These are phyloP conservation scores for Sialia sialis DNA, from an alignment of 2,113 vertebrate species.

Conservation along the genomic window DNA sequence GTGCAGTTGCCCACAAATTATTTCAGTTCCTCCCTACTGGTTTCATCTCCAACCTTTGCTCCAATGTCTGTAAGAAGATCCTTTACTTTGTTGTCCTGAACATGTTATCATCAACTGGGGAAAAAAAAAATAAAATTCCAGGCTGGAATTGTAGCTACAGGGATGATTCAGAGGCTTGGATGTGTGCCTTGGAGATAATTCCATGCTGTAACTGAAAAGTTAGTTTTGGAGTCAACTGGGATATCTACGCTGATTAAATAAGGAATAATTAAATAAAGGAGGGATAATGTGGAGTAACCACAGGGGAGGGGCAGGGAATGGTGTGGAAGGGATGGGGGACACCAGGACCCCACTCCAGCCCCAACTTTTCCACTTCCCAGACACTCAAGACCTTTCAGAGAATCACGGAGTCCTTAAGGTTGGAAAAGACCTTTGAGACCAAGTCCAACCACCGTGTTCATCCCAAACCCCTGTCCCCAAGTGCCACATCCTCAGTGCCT, in stretches of 20 bases:
- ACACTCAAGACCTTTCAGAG: not conserved
- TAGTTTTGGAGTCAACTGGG: not conserved
- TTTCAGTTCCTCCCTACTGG: not conserved
- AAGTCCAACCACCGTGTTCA: not conserved
- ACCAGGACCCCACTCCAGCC: not conserved
- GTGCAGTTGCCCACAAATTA: not conserved
- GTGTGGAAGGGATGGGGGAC: not conserved
- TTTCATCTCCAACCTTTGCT: not conserved
- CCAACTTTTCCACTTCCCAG: not conserved
- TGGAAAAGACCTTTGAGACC: not conserved
- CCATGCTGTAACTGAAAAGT: not conserved
- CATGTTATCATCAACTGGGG: not conserved
- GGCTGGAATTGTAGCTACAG: not conserved
- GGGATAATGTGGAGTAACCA: accelerated
- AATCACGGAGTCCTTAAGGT: too few relatives aligned
- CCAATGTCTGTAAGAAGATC: not conserved
- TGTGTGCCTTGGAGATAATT: not conserved
- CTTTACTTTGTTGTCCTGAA: not conserved
- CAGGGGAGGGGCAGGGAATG: not conserved
- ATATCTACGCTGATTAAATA: not conserved
- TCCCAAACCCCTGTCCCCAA: not conserved
- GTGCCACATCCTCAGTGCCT: not conserved
- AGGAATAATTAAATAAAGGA: not conserved
- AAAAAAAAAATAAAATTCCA: not conserved
- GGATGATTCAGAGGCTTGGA: slow-evolving; percentile 47